Evolutionary conservation across 2,113 vertebrate genomes (phyloP), one percentile per base, ranked within the genome.

Genomic region (Piprites chloris): DNA sequence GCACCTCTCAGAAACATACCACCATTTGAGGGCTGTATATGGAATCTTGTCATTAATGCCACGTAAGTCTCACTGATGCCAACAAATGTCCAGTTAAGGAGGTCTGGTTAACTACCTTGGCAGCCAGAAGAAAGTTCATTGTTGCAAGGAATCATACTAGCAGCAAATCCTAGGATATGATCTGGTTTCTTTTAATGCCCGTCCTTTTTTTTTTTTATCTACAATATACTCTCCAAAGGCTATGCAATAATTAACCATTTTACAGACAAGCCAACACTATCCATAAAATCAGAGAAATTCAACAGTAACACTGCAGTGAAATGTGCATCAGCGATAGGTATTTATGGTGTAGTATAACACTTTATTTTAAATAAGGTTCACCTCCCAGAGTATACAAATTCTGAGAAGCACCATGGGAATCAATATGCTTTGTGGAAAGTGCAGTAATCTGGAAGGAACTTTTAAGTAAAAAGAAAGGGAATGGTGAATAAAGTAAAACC

Each of bases 31-130:
- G 99, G 99, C 82, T 99, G 99, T 39, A 98, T 99, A 59, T 99
- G 99, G 99, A 99, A 99, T 90, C 98, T 99, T 44, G 98, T 99
- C 91, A 97, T 99, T 96, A 99, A 99, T 85, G 96, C 98, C 58
- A 93, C 97, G 99, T 99, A 98, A 95, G 99, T 90, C 32, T 63
- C 32, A 33, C 35, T 26, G 33, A 41, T 73, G 23, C 46, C 46
- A 35, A 32, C 14, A 61, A 55, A 63, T 1, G 0, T 63, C 47
- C 35, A 12, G 8, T 59, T 86, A 84, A 47, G 49, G 46, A 72
- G 35, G 50, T 39, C 50, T 95, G 56, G 24, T 71, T 89, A 49
- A 80, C 12, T 62, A 35, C 18, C 27, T 66, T 35, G 49, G 10
- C 32, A 59, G 24, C n/a, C 56, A 77, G 67, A 65, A 87, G 23